Evolutionary conservation across 2,888 invertebrate genomes (phyloP).

Genomic region (Peribatodes rhomboidaria): DNA sequence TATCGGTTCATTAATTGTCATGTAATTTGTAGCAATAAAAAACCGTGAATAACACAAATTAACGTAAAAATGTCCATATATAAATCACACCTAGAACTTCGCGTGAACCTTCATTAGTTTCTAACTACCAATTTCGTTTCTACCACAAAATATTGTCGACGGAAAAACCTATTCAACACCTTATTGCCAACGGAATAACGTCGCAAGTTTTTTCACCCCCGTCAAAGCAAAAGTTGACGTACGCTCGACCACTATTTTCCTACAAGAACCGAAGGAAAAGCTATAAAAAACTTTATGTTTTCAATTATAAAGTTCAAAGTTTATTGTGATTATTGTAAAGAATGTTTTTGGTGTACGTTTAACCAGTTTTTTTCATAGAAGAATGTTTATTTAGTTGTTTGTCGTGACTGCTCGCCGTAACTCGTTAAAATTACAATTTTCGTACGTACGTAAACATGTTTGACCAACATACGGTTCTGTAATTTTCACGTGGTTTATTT

Average conservation of each 20-base stretch:
- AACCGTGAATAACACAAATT: conserved; percentile 53
- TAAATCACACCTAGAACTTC: conserved; percentile 56
- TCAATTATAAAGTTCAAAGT: conserved; percentile 27
- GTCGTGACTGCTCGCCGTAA: conserved; percentile 44
- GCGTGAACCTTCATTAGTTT: conserved; percentile 56
- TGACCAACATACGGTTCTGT: conserved; percentile 38
- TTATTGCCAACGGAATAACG: conserved; percentile 25
- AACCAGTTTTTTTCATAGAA: conserved; percentile 34
- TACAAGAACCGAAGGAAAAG: conserved; percentile 9
- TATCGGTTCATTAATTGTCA: conserved; percentile 50
- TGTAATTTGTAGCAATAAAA: conserved; percentile 60
- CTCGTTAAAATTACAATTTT: conserved; percentile 46
- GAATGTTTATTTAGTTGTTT: conserved; percentile 41
- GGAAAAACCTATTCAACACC: conserved; percentile 18
- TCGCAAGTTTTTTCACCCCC: conserved; percentile 6
- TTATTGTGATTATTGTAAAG: conserved; percentile 3
- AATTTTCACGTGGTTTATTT: conserved; percentile 41
- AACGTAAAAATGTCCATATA: conserved; percentile 50
- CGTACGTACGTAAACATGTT: conserved; percentile 41
- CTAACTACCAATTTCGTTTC: conserved; percentile 53
- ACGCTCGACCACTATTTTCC: conserved; percentile 34
- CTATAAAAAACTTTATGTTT: conserved; percentile 18
- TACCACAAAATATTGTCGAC: conserved; percentile 42
- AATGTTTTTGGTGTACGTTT: conserved; percentile 16
- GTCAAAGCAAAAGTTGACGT: conserved; percentile 16